Percentiles rank a stretch among this genome's conserved stretches.
These are phyloP conservation scores for Reticulitermes lucifugus DNA, from an alignment of 2,888 invertebrate genomes.

Conservation along the genomic window DNA sequence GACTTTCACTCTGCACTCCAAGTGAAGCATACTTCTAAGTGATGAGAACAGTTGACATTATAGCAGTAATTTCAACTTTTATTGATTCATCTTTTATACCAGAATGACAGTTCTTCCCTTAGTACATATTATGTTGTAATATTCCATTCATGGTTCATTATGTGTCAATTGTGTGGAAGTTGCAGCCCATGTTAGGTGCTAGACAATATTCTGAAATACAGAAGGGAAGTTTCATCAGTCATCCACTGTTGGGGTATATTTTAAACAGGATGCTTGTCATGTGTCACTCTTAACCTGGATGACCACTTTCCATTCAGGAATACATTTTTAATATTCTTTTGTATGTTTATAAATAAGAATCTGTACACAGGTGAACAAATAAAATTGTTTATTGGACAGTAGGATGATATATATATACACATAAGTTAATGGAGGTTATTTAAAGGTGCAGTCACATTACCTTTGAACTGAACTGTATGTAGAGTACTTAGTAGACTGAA, in stretches of 20 bases:
- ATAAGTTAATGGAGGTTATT: conserved; percentile 10
- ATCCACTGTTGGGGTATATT: too few relatives aligned
- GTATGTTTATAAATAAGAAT: not conserved
- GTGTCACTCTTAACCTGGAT: not conserved
- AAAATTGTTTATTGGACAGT: not conserved
- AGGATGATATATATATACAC: not conserved
- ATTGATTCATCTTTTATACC: too few relatives aligned
- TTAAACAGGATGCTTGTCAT: too few relatives aligned
- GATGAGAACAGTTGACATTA: too few relatives aligned
- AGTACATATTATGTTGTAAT: too few relatives aligned
- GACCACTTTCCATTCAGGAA: not conserved
- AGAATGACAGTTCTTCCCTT: too few relatives aligned
- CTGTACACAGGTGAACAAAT: conserved; percentile 9
- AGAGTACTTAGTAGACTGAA: conserved; percentile 38
- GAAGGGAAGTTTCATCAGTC: too few relatives aligned
- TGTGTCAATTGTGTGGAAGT: not conserved
- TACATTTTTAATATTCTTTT: not conserved
- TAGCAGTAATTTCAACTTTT: too few relatives aligned
- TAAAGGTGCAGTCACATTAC: not conserved
- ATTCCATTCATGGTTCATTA: too few relatives aligned
- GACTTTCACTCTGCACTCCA: too few relatives aligned
- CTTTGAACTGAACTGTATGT: conserved; percentile 35
- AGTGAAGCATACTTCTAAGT: too few relatives aligned
- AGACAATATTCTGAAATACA: too few relatives aligned
- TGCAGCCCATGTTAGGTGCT: not conserved